phyloP scores from a whole-genome alignment of 2,888 invertebrate species.

The Eupsilia transversa region DNA sequence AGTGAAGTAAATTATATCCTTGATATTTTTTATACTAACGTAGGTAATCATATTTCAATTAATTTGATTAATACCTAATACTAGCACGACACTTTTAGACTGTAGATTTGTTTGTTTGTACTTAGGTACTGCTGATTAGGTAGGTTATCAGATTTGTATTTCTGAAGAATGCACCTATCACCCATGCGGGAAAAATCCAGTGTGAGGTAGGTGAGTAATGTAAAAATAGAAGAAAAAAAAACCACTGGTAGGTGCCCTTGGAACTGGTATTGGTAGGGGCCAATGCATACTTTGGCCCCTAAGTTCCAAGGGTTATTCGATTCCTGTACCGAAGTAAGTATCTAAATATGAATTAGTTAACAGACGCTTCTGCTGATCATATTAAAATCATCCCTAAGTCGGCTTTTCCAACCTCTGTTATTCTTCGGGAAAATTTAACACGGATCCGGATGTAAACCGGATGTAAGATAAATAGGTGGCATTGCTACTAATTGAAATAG shows the following conservation, averaged over 20 bases:
- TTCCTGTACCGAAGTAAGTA: neutral
- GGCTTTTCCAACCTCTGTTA: neutral
- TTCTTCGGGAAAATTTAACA: constrained; percentile 18
- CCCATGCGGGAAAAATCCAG: neutral
- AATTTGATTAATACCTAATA: neutral
- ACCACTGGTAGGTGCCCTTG: neutral
- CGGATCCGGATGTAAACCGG: constrained; percentile 26
- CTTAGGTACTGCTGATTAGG: neutral
- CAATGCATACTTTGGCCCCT: neutral
- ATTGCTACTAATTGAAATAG: constrained; percentile 4
- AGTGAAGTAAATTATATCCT: neutral
- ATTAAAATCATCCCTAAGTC: neutral
- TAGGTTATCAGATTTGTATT: neutral
- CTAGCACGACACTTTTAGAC: neutral
- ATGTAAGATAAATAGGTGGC: constrained; percentile 1
- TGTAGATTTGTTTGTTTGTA: neutral
- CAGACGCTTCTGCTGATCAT: neutral
- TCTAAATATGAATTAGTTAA: neutral
- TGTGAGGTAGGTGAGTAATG: neutral
- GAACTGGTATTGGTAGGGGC: too few relatives aligned
- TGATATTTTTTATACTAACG: neutral
- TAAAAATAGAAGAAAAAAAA: neutral
- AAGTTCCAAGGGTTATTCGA: neutral
- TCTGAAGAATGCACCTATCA: neutral
- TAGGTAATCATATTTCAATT: neutral